A percentile compares a stretch with the other conserved stretches of the same genome.
phyloP scores from a whole-genome alignment of 1,140 invertebrate genomes.

The Geopemphigus sp. region DNA sequence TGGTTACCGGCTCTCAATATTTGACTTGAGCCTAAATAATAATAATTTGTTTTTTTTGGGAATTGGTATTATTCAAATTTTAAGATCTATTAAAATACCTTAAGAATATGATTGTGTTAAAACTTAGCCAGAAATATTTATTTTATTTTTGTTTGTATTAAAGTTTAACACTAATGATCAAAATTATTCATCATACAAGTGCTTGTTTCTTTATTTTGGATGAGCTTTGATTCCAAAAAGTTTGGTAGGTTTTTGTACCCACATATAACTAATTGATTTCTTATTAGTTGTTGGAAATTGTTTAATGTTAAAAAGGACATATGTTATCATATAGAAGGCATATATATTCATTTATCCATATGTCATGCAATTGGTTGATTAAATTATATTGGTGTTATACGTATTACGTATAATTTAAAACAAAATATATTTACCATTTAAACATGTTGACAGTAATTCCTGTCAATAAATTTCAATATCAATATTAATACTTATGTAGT shows the following conservation, averaged over 20 bases:
- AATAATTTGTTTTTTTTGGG: conserved; percentile 15
- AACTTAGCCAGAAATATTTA: conserved; percentile 40
- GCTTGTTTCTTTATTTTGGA: conserved; percentile 37
- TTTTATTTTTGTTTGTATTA: conserved; percentile 39
- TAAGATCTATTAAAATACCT: conserved; percentile 33
- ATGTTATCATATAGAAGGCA: no score
- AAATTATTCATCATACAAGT: conserved; percentile 34
- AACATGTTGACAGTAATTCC: neutral
- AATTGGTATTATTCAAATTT: conserved; percentile 29
- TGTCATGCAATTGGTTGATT: no score
- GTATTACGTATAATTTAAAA: neutral
- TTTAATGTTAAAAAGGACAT: no score
- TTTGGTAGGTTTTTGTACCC: neutral
- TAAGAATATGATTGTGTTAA: conserved; percentile 24
- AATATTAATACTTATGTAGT: conserved; percentile 2
- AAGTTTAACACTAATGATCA: conserved; percentile 31
- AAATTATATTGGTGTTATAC: neutral
- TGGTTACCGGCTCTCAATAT: conserved; percentile 18
- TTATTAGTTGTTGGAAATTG: neutral
- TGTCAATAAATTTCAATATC: neutral
- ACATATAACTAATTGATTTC: neutral
- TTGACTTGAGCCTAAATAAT: conserved; percentile 8
- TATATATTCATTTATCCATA: no score
- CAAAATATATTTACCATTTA: neutral
- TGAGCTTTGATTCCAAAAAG: conserved; percentile 7